Evolutionary conservation across 92 coral and sea anemone species (phyloP).

Genomic region (Plumapathes pennacea): DNA sequence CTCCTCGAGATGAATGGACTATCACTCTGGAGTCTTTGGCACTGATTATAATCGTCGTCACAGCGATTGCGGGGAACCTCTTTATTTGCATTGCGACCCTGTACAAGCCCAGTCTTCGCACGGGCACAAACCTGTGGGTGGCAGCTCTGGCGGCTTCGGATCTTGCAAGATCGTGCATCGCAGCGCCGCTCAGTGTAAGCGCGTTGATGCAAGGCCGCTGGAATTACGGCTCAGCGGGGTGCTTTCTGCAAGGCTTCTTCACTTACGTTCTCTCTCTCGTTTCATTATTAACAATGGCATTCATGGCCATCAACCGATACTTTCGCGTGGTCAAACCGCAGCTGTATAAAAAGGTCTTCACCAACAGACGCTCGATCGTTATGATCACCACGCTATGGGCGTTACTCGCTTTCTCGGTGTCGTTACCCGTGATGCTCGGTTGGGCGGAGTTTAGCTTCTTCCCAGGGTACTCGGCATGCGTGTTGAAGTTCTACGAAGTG

Average conservation of each 20-base stretch:
- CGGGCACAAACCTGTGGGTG: slow-evolving; percentile 20
- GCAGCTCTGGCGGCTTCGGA: slow-evolving; percentile 19
- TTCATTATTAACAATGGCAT: slow-evolving; percentile 28
- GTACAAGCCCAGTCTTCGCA: slow-evolving; percentile 19
- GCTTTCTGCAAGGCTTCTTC: slow-evolving; percentile 46
- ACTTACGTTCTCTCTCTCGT: slow-evolving; percentile 26
- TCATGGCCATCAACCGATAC: slow-evolving; percentile 47
- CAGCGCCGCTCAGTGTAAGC: slow-evolving; percentile 7
- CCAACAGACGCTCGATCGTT: slow-evolving; percentile 5
- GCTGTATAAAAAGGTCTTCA: slow-evolving; percentile 39
- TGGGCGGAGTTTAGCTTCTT: slow-evolving; percentile 30
- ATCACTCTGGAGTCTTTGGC: slow-evolving; percentile 9
- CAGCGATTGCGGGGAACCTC: slow-evolving; percentile 10
- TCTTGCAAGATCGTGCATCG: slow-evolving; percentile 9
- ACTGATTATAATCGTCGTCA: slow-evolving; percentile 4
- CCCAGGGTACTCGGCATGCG: slow-evolving; percentile 21
- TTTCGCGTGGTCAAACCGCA: slow-evolving; percentile 54
- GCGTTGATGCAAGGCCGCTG: slow-evolving; percentile 23
- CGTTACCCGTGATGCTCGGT: slow-evolving; percentile 4
- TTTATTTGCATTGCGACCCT: slow-evolving; percentile 22
- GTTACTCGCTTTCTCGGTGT: slow-evolving; percentile 1
- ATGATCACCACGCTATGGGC: slow-evolving; percentile 1
- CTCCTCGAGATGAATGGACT: not conserved
- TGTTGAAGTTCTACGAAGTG: slow-evolving; percentile 16
- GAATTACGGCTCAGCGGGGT: slow-evolving; percentile 24